A percentile compares a stretch with the other conserved stretches of the same genome.
Conservation (phyloP, 2,888 invertebrate species). For the Mimachlamys varia region DNA sequence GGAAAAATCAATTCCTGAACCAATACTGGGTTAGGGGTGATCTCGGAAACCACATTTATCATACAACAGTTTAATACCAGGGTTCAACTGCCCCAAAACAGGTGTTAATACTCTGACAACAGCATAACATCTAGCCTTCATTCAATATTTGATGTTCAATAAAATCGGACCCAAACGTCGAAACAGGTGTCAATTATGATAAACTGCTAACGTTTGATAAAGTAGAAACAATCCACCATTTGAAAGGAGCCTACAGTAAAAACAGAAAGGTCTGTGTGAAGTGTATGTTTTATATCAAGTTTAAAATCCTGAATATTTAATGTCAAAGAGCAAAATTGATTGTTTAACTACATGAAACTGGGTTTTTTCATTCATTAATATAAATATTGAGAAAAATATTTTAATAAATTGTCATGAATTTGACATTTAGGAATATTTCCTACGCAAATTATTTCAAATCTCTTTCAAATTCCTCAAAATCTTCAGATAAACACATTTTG, state of each 20-base stretch:
- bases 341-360: too few species aligned
- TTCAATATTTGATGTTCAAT: not conserved
- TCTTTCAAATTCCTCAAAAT: not conserved
- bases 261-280: not conserved
- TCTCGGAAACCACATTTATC: not conserved
- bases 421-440: not conserved
- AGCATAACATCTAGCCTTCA: not conserved
- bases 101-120: not conserved
- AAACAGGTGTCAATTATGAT: conserved; percentile 9
- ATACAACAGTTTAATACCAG: not conserved
- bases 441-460: not conserved
- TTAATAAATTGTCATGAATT: not conserved
- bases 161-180: not conserved
- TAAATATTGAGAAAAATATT: not conserved
- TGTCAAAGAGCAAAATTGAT: too few species aligned
- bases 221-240: not conserved
- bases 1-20: conserved; percentile 1
- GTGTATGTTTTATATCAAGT: too few species aligned
- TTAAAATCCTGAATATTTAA: too few species aligned
- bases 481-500: not conserved
- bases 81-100: conserved; percentile 33
- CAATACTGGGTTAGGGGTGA: not conserved
- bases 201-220: not conserved
- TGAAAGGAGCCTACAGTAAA: not conserved
- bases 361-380: not conserved